phyloP scores from a whole-genome alignment of 2,888 invertebrate genomes.

The Heteromyza rotundicornis region DNA sequence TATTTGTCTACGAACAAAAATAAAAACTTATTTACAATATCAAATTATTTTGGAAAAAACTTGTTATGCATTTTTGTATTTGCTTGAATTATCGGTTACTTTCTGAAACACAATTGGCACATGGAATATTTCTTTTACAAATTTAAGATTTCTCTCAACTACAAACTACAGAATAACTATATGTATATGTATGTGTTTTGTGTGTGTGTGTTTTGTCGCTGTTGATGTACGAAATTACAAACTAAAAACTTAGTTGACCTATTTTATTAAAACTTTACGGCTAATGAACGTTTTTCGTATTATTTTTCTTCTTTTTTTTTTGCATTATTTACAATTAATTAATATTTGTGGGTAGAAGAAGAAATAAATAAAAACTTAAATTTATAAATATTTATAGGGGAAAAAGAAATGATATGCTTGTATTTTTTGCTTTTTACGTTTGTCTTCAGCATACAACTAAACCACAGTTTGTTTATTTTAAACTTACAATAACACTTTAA shows the following conservation, averaged over 20 bases:
- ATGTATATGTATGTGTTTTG: slow-evolving; percentile 8
- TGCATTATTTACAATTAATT: neutral
- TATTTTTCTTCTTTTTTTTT: too few relatives aligned
- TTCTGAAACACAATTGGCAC: slow-evolving; percentile 21
- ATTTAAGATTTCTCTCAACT: neutral
- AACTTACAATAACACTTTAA: slow-evolving; percentile 22
- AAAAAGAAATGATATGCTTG: neutral
- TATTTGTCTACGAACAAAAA: slow-evolving; percentile 22
- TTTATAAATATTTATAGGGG: neutral
- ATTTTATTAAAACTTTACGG: too few relatives aligned
- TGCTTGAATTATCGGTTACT: too few relatives aligned
- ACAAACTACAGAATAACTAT: slow-evolving; percentile 3
- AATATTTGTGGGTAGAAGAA: neutral
- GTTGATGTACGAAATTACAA: too few relatives aligned
- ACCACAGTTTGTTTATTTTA: slow-evolving; percentile 44
- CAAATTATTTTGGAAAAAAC: neutral
- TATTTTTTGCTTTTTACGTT: neutral
- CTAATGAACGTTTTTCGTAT: too few relatives aligned
- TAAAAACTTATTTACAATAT: slow-evolving; percentile 18
- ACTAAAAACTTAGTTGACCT: too few relatives aligned
- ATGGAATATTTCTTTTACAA: slow-evolving; percentile 5
- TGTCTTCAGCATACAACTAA: slow-evolving; percentile 41
- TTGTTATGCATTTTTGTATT: slow-evolving; percentile 9
- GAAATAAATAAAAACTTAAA: neutral
- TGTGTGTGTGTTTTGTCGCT: neutral